Evolutionary conservation across 2,113 vertebrate species (phyloP).

Genomic region (Oryzias javanicus): DNA sequence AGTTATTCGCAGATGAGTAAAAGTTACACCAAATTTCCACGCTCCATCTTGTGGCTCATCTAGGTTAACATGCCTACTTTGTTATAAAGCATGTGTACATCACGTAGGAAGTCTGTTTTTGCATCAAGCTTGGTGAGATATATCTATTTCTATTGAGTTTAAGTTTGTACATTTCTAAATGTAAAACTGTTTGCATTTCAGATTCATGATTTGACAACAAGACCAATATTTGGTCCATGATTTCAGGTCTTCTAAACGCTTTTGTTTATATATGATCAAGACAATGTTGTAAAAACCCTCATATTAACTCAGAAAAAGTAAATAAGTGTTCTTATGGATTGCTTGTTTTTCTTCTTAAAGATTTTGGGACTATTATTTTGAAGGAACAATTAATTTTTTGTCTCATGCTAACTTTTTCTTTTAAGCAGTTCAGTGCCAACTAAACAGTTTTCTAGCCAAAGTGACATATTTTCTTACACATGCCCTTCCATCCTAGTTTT

Average conservation of each 20-base stretch:
- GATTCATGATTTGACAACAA: neutral
- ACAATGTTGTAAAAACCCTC: no score
- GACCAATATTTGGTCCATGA: neutral
- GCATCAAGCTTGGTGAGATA: no score
- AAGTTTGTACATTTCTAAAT: no score
- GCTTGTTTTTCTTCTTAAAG: neutral
- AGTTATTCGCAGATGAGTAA: neutral
- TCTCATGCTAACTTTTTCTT: no score
- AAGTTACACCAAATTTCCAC: neutral
- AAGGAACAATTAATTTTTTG: neutral
- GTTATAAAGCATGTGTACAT: no score
- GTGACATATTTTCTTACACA: constrained; percentile 6
- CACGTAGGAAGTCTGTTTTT: no score
- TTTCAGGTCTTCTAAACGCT: no score
- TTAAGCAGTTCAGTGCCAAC: neutral
- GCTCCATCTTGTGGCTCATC: neutral
- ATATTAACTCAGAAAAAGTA: neutral
- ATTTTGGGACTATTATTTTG: constrained; percentile 3
- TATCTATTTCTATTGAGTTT: no score
- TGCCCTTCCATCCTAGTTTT: constrained; percentile 15
- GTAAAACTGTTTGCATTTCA: neutral
- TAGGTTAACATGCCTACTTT: no score
- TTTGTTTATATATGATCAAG: no score
- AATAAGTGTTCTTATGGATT: constrained; percentile 14
- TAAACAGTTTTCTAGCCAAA: constrained; percentile 9